Percentiles rank a stretch among this genome's conserved stretches.
Conservation (phyloP, 2,113 vertebrate genomes). For the Lepus timidus region DNA sequence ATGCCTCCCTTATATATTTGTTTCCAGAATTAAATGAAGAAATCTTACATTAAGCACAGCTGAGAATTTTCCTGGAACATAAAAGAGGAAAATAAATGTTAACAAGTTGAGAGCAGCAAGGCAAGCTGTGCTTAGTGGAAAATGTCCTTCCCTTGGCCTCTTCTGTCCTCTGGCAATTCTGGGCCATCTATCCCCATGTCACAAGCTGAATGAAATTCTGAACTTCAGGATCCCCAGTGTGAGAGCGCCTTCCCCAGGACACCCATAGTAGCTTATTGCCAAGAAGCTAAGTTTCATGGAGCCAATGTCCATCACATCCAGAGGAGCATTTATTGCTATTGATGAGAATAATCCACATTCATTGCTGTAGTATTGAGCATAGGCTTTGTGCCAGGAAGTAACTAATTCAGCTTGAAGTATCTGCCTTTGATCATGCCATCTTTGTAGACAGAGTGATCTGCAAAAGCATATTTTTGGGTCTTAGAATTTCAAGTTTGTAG, state of each 20-base stretch:
- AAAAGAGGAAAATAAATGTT: not conserved
- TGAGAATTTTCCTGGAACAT: not conserved
- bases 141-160: not conserved
- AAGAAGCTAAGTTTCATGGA: not conserved
- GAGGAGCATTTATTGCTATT: not conserved
- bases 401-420: not conserved
- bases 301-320: not conserved
- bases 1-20: too few species aligned
- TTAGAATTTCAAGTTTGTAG: not conserved
- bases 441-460: not conserved
- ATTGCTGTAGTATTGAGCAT: not conserved
- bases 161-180: not conserved
- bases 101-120: not conserved
- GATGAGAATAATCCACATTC: not conserved
- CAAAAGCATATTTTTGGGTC: not conserved
- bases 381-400: not conserved
- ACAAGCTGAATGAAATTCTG: not conserved
- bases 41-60: too few species aligned
- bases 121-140: not conserved
- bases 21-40: too few species aligned
- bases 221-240: not conserved
- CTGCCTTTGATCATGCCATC: not conserved
- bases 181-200: accelerated
- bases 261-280: too few species aligned
- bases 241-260: not conserved